Conservation (phyloP, 2,113 vertebrate genomes). For the Sialia sialis region DNA sequence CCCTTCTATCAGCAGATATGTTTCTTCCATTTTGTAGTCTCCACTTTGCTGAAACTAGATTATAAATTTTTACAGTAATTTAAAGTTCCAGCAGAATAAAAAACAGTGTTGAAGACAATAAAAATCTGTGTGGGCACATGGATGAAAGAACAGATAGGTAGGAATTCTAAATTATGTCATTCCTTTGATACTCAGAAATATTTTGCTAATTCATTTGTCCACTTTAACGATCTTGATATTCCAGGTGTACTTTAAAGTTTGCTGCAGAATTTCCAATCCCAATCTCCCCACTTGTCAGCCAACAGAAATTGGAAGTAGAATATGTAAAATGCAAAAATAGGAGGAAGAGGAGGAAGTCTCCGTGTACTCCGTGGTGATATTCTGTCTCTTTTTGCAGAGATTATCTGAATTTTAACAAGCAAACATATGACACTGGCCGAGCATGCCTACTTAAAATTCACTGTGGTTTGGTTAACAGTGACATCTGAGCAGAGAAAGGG, state of each 20-base stretch:
- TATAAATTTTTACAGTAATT: not conserved
- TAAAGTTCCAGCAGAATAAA: not conserved
- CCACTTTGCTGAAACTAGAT: not conserved
- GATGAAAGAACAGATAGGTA: not conserved
- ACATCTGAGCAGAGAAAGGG: not conserved
- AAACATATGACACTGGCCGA: conserved; percentile 2
- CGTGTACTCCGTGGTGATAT: not conserved
- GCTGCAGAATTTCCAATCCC: not conserved
- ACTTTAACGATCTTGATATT: not conserved
- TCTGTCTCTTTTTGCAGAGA: not conserved
- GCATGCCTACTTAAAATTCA: conserved; percentile 30
- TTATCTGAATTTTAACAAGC: conserved; percentile 32
- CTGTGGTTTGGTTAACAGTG: not conserved
- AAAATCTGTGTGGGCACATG: not conserved
- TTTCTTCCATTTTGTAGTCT: not conserved
- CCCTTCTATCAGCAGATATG: not conserved
- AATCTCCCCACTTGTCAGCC: not conserved
- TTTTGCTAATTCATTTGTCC: not conserved
- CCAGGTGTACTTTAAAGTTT: not conserved
- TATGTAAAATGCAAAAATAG: not conserved
- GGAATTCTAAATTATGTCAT: not conserved
- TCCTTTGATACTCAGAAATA: not conserved
- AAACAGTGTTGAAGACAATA: not conserved
- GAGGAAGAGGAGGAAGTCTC: not conserved
- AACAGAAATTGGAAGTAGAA: not conserved